These are phyloP conservation scores for Rhamphomyia laevipes DNA, from an alignment of 2,888 invertebrate species.

Conservation along the genomic window DNA sequence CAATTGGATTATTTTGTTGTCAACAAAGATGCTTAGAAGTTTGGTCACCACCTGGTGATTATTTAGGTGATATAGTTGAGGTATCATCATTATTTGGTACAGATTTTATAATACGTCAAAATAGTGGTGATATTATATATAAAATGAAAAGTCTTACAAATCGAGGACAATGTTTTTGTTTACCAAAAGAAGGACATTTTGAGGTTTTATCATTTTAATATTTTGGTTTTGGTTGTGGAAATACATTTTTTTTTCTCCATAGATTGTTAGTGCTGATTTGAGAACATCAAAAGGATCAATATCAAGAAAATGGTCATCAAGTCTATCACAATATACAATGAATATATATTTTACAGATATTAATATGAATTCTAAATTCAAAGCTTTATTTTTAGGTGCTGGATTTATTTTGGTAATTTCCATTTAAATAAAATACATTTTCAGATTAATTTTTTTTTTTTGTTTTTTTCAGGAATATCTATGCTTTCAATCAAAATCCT, in stretches of 20 bases:
- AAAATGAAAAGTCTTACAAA: conserved; percentile 57
- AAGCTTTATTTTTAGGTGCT: conserved; percentile 68
- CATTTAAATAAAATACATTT: not conserved
- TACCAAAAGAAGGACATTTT: conserved; percentile 51
- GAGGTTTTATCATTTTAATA: conserved; percentile 34
- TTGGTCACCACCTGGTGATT: conserved; percentile 57
- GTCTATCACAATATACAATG: conserved; percentile 57
- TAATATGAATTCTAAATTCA: conserved; percentile 60
- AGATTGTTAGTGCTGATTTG: conserved; percentile 48
- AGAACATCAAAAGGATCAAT: conserved; percentile 53
- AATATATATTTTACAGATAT: conserved; percentile 60
- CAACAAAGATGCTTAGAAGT: conserved; percentile 57
- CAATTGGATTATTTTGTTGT: conserved; percentile 57
- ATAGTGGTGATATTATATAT: conserved; percentile 48
- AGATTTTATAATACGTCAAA: conserved; percentile 56
- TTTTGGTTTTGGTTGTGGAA: not conserved
- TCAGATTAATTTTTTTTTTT: not conserved
- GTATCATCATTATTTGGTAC: conserved; percentile 54
- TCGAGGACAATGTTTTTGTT: conserved; percentile 46
- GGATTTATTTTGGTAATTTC: conserved; percentile 67
- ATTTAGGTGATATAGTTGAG: conserved; percentile 58
- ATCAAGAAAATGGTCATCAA: conserved; percentile 58
- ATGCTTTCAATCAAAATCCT: conserved; percentile 31
- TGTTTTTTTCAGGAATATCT: conserved; percentile 29
- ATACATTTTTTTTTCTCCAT: conserved; percentile 13